Conservation (phyloP, 35 echinoderm and acorn worm genomes). For the Apostichopus japonicus region DNA sequence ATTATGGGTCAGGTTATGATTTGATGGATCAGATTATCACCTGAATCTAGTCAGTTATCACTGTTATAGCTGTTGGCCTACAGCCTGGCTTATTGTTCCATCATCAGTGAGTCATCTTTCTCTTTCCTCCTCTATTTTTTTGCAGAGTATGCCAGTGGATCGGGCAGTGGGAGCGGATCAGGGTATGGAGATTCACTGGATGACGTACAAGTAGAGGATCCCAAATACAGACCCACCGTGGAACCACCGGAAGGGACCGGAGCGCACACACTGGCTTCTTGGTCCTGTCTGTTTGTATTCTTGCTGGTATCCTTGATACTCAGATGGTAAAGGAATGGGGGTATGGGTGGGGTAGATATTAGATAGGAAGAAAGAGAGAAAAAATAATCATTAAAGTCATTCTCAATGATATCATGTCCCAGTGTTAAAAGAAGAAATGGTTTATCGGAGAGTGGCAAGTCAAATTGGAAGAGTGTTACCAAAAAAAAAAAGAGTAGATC, state of each 20-base stretch:
- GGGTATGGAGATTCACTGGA: not conserved
- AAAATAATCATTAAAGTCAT: not conserved
- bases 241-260: constrained; percentile 16
- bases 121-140: not conserved
- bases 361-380: not conserved
- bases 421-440: too few relatives aligned
- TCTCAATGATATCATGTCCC: too few relatives aligned
- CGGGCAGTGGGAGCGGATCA: constrained; percentile 70
- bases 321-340: constrained; percentile 44
- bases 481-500: too few relatives aligned
- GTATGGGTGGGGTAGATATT: not conserved
- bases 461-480: too few relatives aligned
- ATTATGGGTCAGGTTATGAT: too few relatives aligned
- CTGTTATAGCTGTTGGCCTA: too few relatives aligned
- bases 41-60: too few relatives aligned
- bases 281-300: constrained; percentile 18
- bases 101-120: too few relatives aligned
- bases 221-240: constrained; percentile 80
- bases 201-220: constrained; percentile 60
- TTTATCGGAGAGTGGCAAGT: too few relatives aligned
- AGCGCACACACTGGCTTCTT: not conserved
- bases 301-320: constrained; percentile 22
- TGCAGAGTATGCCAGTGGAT: constrained; percentile 59
- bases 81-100: too few relatives aligned
- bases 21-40: too few relatives aligned